Base-by-base conservation (phyloP, 2,888 invertebrate genomes). In the Netelia inedita region DNA sequence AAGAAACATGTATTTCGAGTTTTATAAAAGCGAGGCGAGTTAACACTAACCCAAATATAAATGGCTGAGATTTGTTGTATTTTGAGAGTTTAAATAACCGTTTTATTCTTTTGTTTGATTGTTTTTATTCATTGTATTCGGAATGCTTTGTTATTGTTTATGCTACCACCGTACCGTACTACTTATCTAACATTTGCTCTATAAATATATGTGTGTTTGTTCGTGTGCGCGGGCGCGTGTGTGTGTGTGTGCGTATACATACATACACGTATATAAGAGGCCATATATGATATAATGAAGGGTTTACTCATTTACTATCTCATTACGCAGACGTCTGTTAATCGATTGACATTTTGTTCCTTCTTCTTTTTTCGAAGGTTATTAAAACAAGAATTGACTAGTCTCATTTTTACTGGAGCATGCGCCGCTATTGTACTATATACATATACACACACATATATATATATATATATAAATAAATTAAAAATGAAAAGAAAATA, bases 41-140 rank as follows among this genome's bases (percentile, higher is more conserved):
- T 88, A 86, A 86, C 88, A 92, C 92, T 93, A 93, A 93, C 92
- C 90, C 89, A 72, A 28, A 88, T 90, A 90, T 90, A 80, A 85
- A 91, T 92, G 92, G 92, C 92, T 92, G 91, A 92, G 90, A 92
- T 91, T 92, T 93, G 93, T 93, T 93, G 92, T 93, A 92, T 93
- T 92, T 92, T 89, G 89, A 93, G 91, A 93, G 93, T 93, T 93
- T 93, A 92, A 91, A 92, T 93, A 93, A 93, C 92, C 92, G 88
- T 89, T 91, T 81, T 80, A 59, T 76, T 81, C 69, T 61, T 90
- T 79, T 81, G 68, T 78, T 82, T 79, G 53, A 90, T 89, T 79
- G 69, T 79, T 79, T 80, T 90, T 91, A 85, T 89, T 89, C 72
- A 90, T 88, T 93, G 90, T 92, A 90, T 35, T 41, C 89, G 88